Evolutionary conservation across 2,113 vertebrate genomes (phyloP), one percentile per base, ranked within the genome.

Genomic region (Periophthalmodon schlosseri): DNA sequence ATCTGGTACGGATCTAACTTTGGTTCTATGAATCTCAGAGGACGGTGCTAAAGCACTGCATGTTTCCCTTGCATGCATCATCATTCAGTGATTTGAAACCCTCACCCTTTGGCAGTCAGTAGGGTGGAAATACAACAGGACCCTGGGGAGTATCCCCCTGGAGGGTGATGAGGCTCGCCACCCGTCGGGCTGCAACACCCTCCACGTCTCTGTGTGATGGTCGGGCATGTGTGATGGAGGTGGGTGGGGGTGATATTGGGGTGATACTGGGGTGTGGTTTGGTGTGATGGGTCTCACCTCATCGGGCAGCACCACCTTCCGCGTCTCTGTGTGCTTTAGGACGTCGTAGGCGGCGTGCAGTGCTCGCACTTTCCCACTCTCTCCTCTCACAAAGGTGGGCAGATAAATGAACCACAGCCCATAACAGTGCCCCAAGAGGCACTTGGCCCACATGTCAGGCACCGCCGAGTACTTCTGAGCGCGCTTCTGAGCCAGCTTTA

Each of bases 371-470:
- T 97, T 96, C 57, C 92, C 90, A 2, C 83, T 87, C 1, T 95
- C 94, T 0, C 95, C 93, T 0, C 93, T 93, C 4, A 98, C 96
- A 0, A 94, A 96, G 0, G 96, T 96, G 70, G 97, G 97, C 82
- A 99, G 91, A 76, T 95, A 96, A 74, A 98, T 95, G 94, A 99
- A 99, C 97, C 97, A 99, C 15, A 99, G 94, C 0, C 96, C 97
- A 0, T 98, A 99, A 69, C 96, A 97, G 90, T 99, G 97, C 0
- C 96, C 97, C 84, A 99, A 93, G 64, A 99, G 91, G 58, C 95
- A 98, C 69, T 95, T 95, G 0, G 96, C 96, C 97, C 97, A 99
- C 93, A 97, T 95, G 81, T 98, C 97, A 0, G 96, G 94, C 52
- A 96, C 91, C 0, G 93, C 72, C 0, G 95, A 94, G 14, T 96